Evolutionary conservation across 2,113 vertebrate species (phyloP).

Genomic region (Campylomormyrus tamandua): DNA sequence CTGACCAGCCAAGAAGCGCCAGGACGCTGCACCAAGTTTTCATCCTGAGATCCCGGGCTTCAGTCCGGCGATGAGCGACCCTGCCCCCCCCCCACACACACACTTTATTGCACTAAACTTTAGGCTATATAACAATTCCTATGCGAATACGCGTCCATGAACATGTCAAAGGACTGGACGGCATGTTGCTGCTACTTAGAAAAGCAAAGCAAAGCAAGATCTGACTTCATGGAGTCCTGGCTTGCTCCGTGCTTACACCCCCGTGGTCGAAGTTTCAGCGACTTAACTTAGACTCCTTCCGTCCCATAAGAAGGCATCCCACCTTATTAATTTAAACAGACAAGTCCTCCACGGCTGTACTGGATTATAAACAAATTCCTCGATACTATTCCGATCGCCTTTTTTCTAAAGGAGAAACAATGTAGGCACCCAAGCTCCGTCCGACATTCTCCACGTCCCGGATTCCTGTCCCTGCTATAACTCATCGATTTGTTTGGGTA

Average conservation of each 20-base stretch:
- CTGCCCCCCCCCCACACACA: constrained; percentile 22
- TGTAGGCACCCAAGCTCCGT: constrained; percentile 3
- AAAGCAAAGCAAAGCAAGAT: constrained; percentile 2
- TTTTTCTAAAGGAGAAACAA: not conserved
- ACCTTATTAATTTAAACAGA: not conserved
- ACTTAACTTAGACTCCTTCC: not conserved
- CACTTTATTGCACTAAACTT: constrained; percentile 11
- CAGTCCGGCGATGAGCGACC: constrained; percentile 34
- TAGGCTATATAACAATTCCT: constrained; percentile 31
- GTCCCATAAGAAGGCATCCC: not conserved
- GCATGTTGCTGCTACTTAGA: not conserved
- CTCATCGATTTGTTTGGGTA: constrained; percentile 27
- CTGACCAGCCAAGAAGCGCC: constrained; percentile 50
- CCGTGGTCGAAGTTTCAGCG: not conserved
- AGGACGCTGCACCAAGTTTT: constrained; percentile 45
- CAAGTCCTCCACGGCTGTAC: not conserved
- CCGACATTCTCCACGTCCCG: not conserved
- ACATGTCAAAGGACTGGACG: not conserved
- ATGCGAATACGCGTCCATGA: not conserved
- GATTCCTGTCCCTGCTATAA: constrained; percentile 13
- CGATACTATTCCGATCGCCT: not conserved
- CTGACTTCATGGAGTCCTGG: not conserved
- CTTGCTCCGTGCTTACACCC: not conserved
- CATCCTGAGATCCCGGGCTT: constrained; percentile 50
- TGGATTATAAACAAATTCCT: not conserved